These are phyloP conservation scores for Acromyrmex charruanus DNA, from an alignment of 1,140 invertebrate species.

Conservation along the genomic window DNA sequence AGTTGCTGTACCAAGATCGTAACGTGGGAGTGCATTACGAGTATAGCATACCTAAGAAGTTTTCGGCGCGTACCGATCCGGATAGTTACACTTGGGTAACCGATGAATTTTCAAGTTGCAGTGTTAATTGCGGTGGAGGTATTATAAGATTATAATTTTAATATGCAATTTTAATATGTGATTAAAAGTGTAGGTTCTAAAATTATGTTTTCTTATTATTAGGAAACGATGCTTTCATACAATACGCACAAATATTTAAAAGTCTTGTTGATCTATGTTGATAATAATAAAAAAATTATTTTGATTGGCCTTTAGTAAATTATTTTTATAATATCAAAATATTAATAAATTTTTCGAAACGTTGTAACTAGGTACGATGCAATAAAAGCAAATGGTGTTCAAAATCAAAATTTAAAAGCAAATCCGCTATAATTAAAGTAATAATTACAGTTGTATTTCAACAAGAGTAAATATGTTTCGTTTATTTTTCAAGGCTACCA, in stretches of 20 bases:
- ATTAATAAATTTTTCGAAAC: background rate
- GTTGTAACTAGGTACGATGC: background rate
- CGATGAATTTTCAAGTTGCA: constrained; percentile 93
- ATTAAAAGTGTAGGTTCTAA: constrained; percentile 7
- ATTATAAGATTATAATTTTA: constrained; percentile 49
- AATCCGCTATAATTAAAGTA: background rate
- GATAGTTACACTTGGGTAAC: constrained; percentile 93
- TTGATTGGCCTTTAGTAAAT: background rate
- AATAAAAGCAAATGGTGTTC: background rate
- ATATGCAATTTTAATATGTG: background rate
- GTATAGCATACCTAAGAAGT: constrained; percentile 94
- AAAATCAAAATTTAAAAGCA: too few species aligned
- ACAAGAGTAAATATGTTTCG: background rate
- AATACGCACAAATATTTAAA: background rate
- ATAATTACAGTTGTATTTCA: background rate
- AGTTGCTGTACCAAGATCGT: constrained; percentile 94
- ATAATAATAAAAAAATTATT: background rate
- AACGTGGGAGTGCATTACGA: constrained; percentile 96
- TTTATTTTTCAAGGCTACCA: constrained; percentile 88
- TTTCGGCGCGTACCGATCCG: constrained; percentile 89
- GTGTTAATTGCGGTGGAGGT: constrained; percentile 95
- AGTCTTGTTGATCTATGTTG: background rate
- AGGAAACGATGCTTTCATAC: background rate
- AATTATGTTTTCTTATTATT: background rate
- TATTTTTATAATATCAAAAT: background rate